These are phyloP conservation scores for Schizopygopsis pylzovi DNA, from an alignment of 2,797 vertebrate genomes.

Conservation along the genomic window DNA sequence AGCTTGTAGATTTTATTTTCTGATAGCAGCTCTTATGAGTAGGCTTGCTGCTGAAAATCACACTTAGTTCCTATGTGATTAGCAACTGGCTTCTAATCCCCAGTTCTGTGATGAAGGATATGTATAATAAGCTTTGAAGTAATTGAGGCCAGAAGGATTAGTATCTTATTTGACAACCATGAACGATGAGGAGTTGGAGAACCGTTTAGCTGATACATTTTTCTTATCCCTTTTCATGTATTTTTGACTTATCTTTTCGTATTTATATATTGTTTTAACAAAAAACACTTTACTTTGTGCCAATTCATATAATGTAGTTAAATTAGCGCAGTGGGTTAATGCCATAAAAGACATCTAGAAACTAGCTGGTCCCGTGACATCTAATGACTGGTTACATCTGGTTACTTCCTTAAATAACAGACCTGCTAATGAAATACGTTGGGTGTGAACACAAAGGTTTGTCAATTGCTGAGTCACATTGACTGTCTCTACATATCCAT, in stretches of 20 bases:
- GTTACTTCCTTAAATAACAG: conserved; percentile 11
- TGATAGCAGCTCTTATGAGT: conserved; percentile 9
- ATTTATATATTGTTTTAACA: neutral
- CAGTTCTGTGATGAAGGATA: conserved; percentile 52
- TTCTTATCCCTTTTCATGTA: neutral
- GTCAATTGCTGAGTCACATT: neutral
- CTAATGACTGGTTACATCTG: neutral
- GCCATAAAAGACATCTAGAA: neutral
- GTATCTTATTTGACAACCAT: conserved; percentile 48
- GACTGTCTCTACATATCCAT: neutral
- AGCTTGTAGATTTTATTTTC: conserved; percentile 24
- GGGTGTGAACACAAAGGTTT: neutral
- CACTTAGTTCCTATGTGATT: neutral
- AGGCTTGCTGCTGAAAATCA: conserved; percentile 32
- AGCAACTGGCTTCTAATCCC: neutral
- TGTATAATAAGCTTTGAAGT: conserved; percentile 64
- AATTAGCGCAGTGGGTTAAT: neutral
- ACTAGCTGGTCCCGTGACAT: neutral
- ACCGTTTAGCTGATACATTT: neutral
- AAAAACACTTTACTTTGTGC: neutral
- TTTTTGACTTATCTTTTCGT: neutral
- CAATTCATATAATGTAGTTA: neutral
- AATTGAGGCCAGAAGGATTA: conserved; percentile 63
- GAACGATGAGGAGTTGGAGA: neutral
- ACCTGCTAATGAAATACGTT: neutral